Conservation (phyloP, 2,797 vertebrate species). For the Emydoidea blandingii region DNA sequence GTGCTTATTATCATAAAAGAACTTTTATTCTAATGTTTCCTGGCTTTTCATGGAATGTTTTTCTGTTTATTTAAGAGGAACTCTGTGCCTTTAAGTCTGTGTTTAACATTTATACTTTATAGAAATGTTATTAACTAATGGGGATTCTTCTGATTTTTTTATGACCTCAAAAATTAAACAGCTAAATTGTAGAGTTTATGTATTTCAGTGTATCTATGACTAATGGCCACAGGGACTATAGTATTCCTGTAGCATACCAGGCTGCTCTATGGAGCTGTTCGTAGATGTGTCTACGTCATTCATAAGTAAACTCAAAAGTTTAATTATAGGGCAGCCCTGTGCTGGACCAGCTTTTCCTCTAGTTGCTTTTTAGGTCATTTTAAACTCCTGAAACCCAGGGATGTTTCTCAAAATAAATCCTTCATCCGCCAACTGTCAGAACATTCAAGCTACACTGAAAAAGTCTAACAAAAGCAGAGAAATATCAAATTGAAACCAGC, state of each 20-base stretch:
- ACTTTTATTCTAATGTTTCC: background rate
- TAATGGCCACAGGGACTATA: background rate
- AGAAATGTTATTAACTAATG: constrained; percentile 30
- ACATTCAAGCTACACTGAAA: too few species aligned
- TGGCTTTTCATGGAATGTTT: constrained; percentile 3
- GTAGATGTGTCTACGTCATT: background rate
- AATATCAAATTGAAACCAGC: fast-evolving
- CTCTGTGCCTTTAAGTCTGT: constrained; percentile 37
- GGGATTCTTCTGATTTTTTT: constrained; percentile 43
- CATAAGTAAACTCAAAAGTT: background rate
- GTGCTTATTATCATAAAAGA: constrained; percentile 41
- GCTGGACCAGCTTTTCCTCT: background rate
- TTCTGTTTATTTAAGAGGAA: constrained; percentile 33
- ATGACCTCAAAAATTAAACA: constrained; percentile 54
- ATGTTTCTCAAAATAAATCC: background rate
- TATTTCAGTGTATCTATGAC: background rate
- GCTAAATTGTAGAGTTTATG: constrained; percentile 15
- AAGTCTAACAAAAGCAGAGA: background rate
- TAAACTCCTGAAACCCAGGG: fast-evolving
- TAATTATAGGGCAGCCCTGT: background rate
- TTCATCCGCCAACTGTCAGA: fast-evolving
- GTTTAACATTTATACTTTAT: background rate
- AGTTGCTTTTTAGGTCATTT: background rate
- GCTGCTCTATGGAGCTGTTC: background rate
- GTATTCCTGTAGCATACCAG: background rate